Evolutionary conservation across 2,888 invertebrate genomes (phyloP), one percentile per base, ranked within the genome.

Genomic region (Tanytarsus gracilentus): DNA sequence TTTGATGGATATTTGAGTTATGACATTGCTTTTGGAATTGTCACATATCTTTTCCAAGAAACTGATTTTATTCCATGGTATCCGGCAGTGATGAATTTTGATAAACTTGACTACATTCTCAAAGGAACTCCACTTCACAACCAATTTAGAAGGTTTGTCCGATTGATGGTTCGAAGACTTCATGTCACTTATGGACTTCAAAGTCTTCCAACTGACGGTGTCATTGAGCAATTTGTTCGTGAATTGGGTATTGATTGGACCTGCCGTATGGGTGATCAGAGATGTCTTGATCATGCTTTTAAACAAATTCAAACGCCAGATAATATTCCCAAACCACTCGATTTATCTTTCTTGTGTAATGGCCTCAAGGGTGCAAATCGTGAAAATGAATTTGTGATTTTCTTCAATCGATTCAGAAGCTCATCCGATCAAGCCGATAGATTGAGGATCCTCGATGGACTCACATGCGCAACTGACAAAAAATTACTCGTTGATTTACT

Each of bases 61-160:
- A 77, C 74, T 4, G 78, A 80, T 56, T 84, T 83, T 64, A 76
- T 84, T 4, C 84, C 86, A 16, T 60, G 60, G 60, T 18, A 48
- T 7, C 18, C 60, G 9, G 60, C 60, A 11, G 23, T 26, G 4
- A 27, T 18, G 5, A 27, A 29, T 14, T 33, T 60, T 1, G 50
- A 50, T 23, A 50, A 49, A 26, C 14, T 60, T 8, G 50, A 60
- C 21, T 50, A 36, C n/a, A 14, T 60, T 1, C 25, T 50, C 7
- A 36, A 36, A 25, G 40, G 36, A 11, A 14, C 4, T 18, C 9
- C 14, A 1, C 1, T 14, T 7, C 23, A 60, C 16, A 11, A 16
- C 21, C 11, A 59, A 7, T 60, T 30, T 36, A 29, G 36, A 26
- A 23, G n/a, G 7, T 36, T 60, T 25, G 33, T 60, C 7, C 21